Evolutionary conservation across 2,888 invertebrate genomes (phyloP), one percentile per base, ranked within the genome.

Genomic region (Ditula angustiorana): DNA sequence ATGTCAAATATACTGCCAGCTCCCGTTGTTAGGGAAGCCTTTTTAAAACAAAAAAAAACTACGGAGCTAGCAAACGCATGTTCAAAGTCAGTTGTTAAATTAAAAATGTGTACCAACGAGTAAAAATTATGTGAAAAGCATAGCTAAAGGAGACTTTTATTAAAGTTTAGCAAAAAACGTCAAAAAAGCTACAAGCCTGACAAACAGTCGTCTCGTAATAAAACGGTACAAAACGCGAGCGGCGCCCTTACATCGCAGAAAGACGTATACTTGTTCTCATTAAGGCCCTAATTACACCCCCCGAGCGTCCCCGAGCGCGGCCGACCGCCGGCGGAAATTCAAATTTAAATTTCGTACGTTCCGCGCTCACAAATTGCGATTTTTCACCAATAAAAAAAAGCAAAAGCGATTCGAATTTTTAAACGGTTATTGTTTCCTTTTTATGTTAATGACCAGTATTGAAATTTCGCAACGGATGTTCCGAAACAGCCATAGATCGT

Each of bases 351-450:
- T 87, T 90, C 84, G 82, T 81, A 83, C 85, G 78, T 74, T 76
- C 75, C 71, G 73, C 77, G 82, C 81, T 83, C 81, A 77, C 86
- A 86, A 89, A 88, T 88, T 88, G 85, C 85, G 82, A 87, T 88
- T 89, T 89, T 86, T 79, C 79, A 83, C 81, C 85, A 87, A 88
- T 89, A 89, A 88, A 90, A 86, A 88, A 86, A 75, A 79, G 82
- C 83, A 83, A 84, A 80, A 79, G 82, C 83, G 82, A 84, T 87
- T 83, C 86, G 83, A 87, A 88, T 89, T 90, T 64, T 90, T 88
- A 88, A 91, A 92, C 83, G 88, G 89, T 90, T 92, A 91, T 90
- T 90, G 90, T 92, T 90, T 87, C 86, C 85, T 87, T 90, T 92
- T 92, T 90, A 92, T 90, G 89, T 84, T 91, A 90, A 91, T 92